A percentile compares a stretch with the other conserved stretches of the same genome.
phyloP scores from a whole-genome alignment of 2,888 invertebrate genomes.

The Macaria notata region DNA sequence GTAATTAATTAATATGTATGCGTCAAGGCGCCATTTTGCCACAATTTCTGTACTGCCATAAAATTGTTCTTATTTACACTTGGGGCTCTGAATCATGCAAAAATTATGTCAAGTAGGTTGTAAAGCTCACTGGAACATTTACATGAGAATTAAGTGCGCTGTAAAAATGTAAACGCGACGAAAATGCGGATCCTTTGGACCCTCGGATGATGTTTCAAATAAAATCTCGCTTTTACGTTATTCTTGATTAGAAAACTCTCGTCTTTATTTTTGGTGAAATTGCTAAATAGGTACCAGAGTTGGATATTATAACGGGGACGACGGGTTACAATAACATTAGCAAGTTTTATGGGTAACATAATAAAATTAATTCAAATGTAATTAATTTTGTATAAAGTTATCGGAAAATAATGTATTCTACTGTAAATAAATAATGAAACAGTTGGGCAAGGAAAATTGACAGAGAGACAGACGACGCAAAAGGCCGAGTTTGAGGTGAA shows the following conservation, averaged over 20 bases:
- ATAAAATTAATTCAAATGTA: no score
- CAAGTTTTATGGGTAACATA: no score
- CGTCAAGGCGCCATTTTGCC: no score
- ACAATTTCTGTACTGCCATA: not conserved
- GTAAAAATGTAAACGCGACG: slow-evolving; percentile 15
- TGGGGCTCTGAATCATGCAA: slow-evolving; percentile 6
- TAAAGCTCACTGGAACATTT: slow-evolving; percentile 19
- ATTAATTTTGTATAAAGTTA: no score
- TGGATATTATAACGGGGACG: no score
- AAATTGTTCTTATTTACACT: slow-evolving; percentile 7
- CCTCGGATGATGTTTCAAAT: slow-evolving; percentile 9
- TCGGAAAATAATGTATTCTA: no score
- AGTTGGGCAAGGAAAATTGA: not conserved
- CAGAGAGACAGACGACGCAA: no score
- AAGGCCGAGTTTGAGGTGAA: no score
- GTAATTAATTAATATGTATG: no score
- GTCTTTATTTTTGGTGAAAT: not conserved
- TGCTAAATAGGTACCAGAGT: no score
- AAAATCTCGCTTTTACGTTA: slow-evolving; percentile 8
- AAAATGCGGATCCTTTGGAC: slow-evolving; percentile 7
- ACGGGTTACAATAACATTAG: no score
- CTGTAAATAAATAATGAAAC: no score
- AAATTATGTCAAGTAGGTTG: slow-evolving; percentile 16
- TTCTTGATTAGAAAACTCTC: slow-evolving; percentile 7
- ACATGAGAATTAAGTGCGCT: slow-evolving; percentile 18